Evolutionary conservation across 2,888 invertebrate genomes (phyloP), one percentile per base, ranked within the genome.

Genomic region (Drosophila multiciliata): DNA sequence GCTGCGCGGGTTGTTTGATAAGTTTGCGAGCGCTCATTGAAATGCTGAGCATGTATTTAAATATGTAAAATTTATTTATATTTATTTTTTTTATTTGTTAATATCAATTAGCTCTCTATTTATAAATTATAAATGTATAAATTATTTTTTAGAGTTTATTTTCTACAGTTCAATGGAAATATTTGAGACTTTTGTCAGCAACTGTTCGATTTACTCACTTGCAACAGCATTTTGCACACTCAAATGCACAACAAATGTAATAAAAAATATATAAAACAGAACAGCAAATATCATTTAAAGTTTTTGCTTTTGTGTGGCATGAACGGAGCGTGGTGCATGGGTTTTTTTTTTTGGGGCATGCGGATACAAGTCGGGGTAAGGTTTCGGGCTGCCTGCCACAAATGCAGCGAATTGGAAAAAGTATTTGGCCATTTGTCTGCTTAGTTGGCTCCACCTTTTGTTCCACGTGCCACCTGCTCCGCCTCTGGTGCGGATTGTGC

Each of bases 361-460:
- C 29, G 11, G 11, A 17, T 12, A n/a, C 12, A n/a, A 38, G 8
- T 20, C 52, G 59, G 59, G 59, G 55, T 32, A 65, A 61, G 81
- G 70, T 55, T 75, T 35, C 33, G 53, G 65, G 50, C 23, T 33
- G 49, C 52, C 33, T 57, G 58, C 70, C 65, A 50, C 75, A 79
- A 74, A 63, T 82, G 82, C 88, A 73, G 58, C 78, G 71, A 87
- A 72, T 82, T 73, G 88, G 80, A 87, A 87, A 87, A 67, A 72
- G 69, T 68, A 67, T 74, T 60, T 58, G 72, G 57, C 65, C 70
- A 69, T 81, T 85, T 77, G 71, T 72, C 80, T 73, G 61, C 35
- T 35, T 33, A n/a, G 29, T 17, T 49, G 52, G n/a, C 12, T n/a
- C 52, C 52, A 33, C 52, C 20, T 6, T 32, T 32, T 32, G 40